phyloP scores from a whole-genome alignment of 2,113 vertebrate genomes.

The Lucifuga dentata region DNA sequence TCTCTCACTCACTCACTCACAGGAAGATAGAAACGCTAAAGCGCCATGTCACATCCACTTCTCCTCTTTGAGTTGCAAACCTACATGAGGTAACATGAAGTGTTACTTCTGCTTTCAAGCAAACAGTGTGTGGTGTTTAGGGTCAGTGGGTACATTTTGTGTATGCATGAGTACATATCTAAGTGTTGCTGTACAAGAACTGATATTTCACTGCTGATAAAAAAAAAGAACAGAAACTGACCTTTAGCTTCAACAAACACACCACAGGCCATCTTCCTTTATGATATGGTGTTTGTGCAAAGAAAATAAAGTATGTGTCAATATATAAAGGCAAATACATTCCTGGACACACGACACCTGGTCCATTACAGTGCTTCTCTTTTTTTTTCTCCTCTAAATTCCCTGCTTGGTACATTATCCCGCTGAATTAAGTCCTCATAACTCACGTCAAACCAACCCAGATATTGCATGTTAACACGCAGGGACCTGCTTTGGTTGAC shows the following conservation, averaged over 20 bases:
- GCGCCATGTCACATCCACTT: slow-evolving; percentile 50
- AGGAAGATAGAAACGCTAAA: slow-evolving; percentile 19
- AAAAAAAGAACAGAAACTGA: slow-evolving; percentile 1
- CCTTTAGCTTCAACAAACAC: not conserved
- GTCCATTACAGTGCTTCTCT: too few relatives aligned
- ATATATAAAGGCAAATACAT: too few relatives aligned
- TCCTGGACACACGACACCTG: too few relatives aligned
- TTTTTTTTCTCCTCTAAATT: too few relatives aligned
- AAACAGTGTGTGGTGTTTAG: not conserved
- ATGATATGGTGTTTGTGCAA: too few relatives aligned
- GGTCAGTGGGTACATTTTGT: not conserved
- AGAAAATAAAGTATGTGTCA: too few relatives aligned
- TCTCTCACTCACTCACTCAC: not conserved
- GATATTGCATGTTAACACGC: slow-evolving; percentile 32
- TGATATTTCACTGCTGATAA: not conserved
- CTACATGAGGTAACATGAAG: slow-evolving; percentile 2
- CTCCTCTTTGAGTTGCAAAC: slow-evolving; percentile 51
- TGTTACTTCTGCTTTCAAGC: slow-evolving; percentile 68
- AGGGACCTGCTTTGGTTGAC: slow-evolving; percentile 36
- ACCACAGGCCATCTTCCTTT: too few relatives aligned
- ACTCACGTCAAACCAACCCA: not conserved
- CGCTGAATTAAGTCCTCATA: not conserved
- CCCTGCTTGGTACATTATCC: too few relatives aligned
- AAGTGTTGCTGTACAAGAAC: too few relatives aligned
- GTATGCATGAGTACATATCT: not conserved